These are phyloP conservation scores for Trematomus loennbergii DNA, from an alignment of 2,113 vertebrate species.

Conservation along the genomic window DNA sequence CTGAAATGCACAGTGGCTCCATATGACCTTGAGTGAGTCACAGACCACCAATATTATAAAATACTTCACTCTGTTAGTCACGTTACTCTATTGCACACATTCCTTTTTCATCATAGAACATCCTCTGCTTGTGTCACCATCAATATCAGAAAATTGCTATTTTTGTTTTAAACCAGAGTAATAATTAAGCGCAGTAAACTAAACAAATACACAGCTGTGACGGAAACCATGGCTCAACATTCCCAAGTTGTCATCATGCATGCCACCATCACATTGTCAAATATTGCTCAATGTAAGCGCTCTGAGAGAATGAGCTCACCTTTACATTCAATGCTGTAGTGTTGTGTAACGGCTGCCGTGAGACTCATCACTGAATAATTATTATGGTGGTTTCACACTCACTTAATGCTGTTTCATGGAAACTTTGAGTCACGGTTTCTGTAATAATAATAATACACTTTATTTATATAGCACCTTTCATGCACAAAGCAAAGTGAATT, in stretches of 20 bases:
- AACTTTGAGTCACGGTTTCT: conserved; percentile 29
- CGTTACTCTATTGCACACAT: neutral
- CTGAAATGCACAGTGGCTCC: too few species aligned
- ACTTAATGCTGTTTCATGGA: neutral
- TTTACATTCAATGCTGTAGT: neutral
- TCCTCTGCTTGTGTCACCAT: too few species aligned
- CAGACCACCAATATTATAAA: neutral
- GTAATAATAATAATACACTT: neutral
- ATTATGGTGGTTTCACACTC: conserved; percentile 18
- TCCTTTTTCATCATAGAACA: neutral
- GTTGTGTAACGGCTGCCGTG: conserved; percentile 36
- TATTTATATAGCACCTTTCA: too few species aligned
- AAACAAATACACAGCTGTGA: too few species aligned
- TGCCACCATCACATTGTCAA: neutral
- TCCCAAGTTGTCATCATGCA: neutral
- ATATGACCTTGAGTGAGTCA: neutral
- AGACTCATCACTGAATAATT: conserved; percentile 50
- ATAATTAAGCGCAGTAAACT: too few species aligned
- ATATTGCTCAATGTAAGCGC: neutral
- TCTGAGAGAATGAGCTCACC: neutral
- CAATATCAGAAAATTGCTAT: too few species aligned
- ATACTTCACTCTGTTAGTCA: neutral
- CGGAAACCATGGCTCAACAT: too few species aligned
- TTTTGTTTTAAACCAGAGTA: too few species aligned
- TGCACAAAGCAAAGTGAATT: too few species aligned